Base-by-base conservation (phyloP, 35 echinoderm and acorn worm species). In the Stichopus chloronotus region DNA sequence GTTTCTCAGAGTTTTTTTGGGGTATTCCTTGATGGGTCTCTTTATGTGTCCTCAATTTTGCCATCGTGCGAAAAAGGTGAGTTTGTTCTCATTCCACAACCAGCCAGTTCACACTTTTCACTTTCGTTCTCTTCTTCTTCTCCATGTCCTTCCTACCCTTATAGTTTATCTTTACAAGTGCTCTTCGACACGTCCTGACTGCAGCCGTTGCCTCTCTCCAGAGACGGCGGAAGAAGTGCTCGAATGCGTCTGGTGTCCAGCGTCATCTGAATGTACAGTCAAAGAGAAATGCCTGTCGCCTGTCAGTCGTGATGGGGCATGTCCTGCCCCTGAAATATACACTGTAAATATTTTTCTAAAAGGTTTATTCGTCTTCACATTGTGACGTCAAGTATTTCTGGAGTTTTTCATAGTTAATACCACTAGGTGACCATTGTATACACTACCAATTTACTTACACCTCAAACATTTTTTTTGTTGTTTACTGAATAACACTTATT, bases 101-200 rank as follows among this genome's bases (percentile, higher is more conserved):
- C 30, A 43, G 30, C 30, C 30, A 43, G 30, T 43, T 43, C 30
- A 43, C 30, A 43, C 30, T 43, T 0, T 43, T 43, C n/a, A n/a
- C n/a, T n/a, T 0, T 43, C 30, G 0, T 43, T 43, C 30, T 43
- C 3, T 43, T 43, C 30, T 43, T 43, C 30, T 43, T 43, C 30
- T 43, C 1, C 30, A 43, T 43, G 30, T 43, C 30, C 30, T 43
- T 43, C 30, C 30, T 43, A 3, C 30, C 80, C 7, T 83, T 72
- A 57, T 57, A 94, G 93, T 94, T 19, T 78, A 30, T 25, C 54
- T 94, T 9, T 94, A 91, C 93, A 94, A 94, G 17, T 94, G 93
- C 85, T 88, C 81, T 58, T 88, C 81, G 53, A 59, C 84, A 22
- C 77, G 93, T 82, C 93, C 93, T 83, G 93, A 94, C 93, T 94